Conservation (phyloP, 2,113 vertebrate species). For the Zosterops borbonicus region DNA sequence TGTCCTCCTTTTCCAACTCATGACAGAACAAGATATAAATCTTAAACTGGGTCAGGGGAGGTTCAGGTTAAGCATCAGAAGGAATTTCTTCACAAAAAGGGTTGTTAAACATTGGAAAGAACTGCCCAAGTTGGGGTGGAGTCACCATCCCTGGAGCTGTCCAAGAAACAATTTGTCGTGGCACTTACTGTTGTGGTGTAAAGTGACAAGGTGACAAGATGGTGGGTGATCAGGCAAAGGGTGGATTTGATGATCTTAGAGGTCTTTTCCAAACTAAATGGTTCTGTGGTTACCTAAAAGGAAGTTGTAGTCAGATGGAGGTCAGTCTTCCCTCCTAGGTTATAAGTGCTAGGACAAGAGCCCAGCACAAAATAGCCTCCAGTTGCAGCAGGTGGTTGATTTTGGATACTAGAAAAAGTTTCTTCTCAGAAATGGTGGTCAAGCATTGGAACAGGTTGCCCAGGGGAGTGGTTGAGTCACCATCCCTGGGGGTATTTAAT, state of each 20-base stretch:
- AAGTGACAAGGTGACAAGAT: not conserved
- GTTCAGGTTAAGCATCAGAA: not conserved
- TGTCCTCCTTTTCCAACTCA: accelerated
- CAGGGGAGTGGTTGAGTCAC: not conserved
- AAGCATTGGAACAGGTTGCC: not conserved
- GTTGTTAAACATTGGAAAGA: not conserved
- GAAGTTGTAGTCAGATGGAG: accelerated
- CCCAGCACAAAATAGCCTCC: not conserved
- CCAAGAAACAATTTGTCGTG: not conserved
- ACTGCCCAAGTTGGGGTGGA: accelerated
- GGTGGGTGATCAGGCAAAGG: not conserved
- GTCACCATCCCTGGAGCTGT: not conserved
- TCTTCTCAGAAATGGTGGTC: accelerated
- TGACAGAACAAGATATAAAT: not conserved
- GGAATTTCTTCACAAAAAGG: not conserved
- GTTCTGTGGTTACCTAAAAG: not conserved
- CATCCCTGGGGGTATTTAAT: not conserved
- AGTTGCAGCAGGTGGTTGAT: accelerated
- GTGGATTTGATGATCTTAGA: not conserved
- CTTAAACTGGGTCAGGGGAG: not conserved
- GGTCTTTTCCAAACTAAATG: not conserved
- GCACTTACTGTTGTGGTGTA: no score
- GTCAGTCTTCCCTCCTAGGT: accelerated
- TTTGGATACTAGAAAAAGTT: not conserved
- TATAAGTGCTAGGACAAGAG: accelerated